Base-by-base conservation (phyloP, 37 sponge, comb jelly and placozoan species). In the Dysidea cf. avara region DNA sequence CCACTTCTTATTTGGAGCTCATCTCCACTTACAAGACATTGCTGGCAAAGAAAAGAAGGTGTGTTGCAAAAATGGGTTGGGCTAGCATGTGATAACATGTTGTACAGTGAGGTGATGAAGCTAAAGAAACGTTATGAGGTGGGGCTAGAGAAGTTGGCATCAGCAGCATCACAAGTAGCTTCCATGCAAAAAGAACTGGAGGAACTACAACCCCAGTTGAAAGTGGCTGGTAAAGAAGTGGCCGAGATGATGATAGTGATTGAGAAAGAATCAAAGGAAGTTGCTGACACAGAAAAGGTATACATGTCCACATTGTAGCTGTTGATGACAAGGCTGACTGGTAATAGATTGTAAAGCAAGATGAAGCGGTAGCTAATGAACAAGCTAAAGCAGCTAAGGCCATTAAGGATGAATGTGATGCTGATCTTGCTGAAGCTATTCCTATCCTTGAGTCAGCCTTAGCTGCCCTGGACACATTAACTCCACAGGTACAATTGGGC, bases 351-450 rank as follows among this genome's bases (percentile, higher is more conserved):
- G 98, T 97, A 25, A 97, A 97, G 66, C 92, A 86, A 32, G 98
- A 97, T 57, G 98, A 97, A 43, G 89, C 84, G 1, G 92, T 94
- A 24, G 98, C 98, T 40, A 97, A 97, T 57, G 67, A 97, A 67
- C 98, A 97, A 51, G 98, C 98, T 40, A 87, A 72, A 63, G 94
- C 83, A 22, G 98, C 98, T 56, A 83, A 94, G 59, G 94, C 91
- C 59, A 97, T 97, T 71, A 97, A 97, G 68, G 94, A 97, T 34
- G 98, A 97, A 74, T 97, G 98, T 71, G 98, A 97, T 65, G 85
- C 94, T 65, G 98, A 97, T 66, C 75, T 97, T 37, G 94, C 98
- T 18, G 92, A 79, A 52, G 98, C 98, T 38, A 84, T 97, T 18
- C 98, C 98, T 35, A 88, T 97, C 32, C 81, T 97, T 43, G 88